Conservation (phyloP, 2,888 invertebrate species). For the Elgonia sp. region DNA sequence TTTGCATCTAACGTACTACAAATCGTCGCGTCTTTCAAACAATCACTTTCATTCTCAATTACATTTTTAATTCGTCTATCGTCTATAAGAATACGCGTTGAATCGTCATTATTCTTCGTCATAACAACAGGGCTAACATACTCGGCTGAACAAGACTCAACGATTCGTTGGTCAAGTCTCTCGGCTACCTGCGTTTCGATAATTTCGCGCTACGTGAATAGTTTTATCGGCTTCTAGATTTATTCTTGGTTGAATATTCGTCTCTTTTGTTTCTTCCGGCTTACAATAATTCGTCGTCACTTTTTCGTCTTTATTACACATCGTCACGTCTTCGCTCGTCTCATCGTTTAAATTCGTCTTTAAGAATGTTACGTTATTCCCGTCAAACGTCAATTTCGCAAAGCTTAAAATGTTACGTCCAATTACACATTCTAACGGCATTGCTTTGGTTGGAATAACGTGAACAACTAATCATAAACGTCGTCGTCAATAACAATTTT, state of each 20-base stretch:
- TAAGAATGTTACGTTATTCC: not conserved
- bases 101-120: conserved; percentile 67
- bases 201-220: conserved; percentile 54
- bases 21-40: conserved; percentile 19
- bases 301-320: conserved; percentile 48
- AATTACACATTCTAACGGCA: conserved; percentile 19
- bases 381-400: conserved; percentile 19
- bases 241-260: conserved; percentile 77
- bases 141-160: conserved; percentile 73
- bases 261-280: conserved; percentile 73
- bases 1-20: conserved; percentile 28
- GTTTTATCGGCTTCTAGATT: conserved; percentile 49
- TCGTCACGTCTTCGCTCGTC: not conserved
- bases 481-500: conserved; percentile 5
- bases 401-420: conserved; percentile 14
- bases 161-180: conserved; percentile 79
- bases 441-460: conserved; percentile 3
- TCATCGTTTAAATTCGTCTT: conserved; percentile 6
- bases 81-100: conserved; percentile 81
- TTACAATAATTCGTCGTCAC: conserved; percentile 75
- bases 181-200: conserved; percentile 79
- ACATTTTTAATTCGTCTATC: conserved; percentile 81
- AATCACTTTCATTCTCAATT: conserved; percentile 75
- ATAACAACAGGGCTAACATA: conserved; percentile 76
- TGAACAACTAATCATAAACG: not conserved